Evolutionary conservation across 2,113 vertebrate species (phyloP).

Genomic region (Heterotis niloticus): DNA sequence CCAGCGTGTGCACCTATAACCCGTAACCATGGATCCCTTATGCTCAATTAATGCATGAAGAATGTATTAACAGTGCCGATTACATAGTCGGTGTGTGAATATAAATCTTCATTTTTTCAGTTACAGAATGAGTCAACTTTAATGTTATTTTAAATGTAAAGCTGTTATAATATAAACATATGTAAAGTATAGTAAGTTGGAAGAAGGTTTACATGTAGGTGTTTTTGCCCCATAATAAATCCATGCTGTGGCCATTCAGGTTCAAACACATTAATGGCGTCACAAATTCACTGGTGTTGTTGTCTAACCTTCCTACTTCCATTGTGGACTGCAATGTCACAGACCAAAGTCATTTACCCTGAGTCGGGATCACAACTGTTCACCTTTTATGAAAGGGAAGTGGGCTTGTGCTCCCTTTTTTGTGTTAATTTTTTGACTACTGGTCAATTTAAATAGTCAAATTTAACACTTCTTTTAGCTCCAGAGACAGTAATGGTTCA

Average conservation of each 20-base stretch:
- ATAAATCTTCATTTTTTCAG: neutral
- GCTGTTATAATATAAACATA: neutral
- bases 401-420: neutral
- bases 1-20: neutral
- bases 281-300: neutral
- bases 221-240: neutral
- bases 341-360: too few relatives aligned
- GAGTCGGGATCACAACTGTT: neutral
- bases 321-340: conserved; percentile 13
- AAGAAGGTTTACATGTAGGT: neutral
- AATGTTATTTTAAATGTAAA: neutral
- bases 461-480: neutral
- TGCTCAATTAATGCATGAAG: neutral
- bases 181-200: neutral
- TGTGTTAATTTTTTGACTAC: neutral
- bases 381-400: neutral
- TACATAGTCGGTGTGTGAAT: neutral
- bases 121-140: neutral
- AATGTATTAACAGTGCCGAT: neutral
- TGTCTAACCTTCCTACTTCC: conserved; percentile 15
- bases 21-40: neutral
- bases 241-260: neutral
- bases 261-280: conserved; percentile 11
- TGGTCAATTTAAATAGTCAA: neutral
- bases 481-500: neutral